Evolutionary conservation across 2,888 invertebrate genomes (phyloP).

Genomic region (Cerastis leucographa): DNA sequence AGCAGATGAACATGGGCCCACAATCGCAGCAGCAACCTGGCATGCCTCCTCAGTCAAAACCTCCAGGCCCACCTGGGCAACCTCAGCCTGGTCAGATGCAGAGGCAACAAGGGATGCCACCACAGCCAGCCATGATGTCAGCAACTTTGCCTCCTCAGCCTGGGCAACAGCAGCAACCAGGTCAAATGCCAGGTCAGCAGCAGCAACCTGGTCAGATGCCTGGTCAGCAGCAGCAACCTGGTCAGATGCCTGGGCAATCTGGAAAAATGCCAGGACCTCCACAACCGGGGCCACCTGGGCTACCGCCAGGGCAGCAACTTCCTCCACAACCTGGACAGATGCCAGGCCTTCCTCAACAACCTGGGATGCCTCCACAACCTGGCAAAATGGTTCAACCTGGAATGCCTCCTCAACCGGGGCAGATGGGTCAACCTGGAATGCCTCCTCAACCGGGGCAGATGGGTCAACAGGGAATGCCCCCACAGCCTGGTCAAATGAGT

Average conservation of each 20-base stretch:
- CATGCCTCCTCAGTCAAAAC: constrained; percentile 57
- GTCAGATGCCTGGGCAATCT: constrained; percentile 59
- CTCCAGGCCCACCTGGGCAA: constrained; percentile 60
- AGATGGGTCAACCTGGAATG: constrained; percentile 47
- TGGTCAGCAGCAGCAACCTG: constrained; percentile 45
- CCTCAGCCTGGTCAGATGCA: constrained; percentile 66
- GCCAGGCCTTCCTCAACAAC: constrained; percentile 54
- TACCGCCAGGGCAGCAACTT: constrained; percentile 60
- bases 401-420: constrained; percentile 46
- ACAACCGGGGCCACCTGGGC: constrained; percentile 62
- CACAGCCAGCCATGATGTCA: constrained; percentile 62
- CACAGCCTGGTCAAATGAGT: constrained; percentile 49
- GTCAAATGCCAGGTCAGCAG: constrained; percentile 33
- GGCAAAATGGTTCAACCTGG: constrained; percentile 52
- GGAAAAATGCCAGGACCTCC: constrained; percentile 60
- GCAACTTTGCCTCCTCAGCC: constrained; percentile 32
- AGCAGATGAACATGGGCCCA: constrained; percentile 62
- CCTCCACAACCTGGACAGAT: constrained; percentile 63
- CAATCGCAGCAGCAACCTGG: constrained; percentile 62
- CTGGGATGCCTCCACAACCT: constrained; percentile 47
- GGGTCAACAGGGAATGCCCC: constrained; percentile 45
- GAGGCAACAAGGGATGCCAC: constrained; percentile 44
- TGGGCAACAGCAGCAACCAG: constrained; percentile 38
- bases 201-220: constrained; percentile 34
- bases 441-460: constrained; percentile 43